Conservation (phyloP, 2,888 invertebrate species). For the Caenorhabditis auriculariae region DNA sequence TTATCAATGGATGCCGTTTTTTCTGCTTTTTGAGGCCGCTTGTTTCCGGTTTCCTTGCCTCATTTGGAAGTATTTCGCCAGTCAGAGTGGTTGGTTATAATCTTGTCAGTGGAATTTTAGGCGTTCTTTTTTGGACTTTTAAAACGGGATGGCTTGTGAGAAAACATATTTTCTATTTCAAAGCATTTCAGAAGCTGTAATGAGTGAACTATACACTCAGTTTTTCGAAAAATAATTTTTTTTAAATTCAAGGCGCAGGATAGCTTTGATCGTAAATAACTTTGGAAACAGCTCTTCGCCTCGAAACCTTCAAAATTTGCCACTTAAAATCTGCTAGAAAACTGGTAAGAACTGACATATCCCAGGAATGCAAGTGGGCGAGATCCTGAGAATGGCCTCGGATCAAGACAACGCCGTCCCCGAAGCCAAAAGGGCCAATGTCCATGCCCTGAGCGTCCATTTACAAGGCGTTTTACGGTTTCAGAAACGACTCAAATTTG, state of each 20-base stretch:
- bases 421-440: slow-evolving; percentile 52
- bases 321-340: too few species aligned
- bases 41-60: slow-evolving; percentile 59
- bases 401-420: slow-evolving; percentile 61
- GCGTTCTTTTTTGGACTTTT: not conserved
- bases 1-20: slow-evolving; percentile 59
- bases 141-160: too few species aligned
- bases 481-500: slow-evolving; percentile 55
- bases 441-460: slow-evolving; percentile 54
- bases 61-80: slow-evolving; percentile 61
- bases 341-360: too few species aligned
- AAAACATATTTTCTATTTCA: too few species aligned
- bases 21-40: slow-evolving; percentile 57
- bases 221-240: too few species aligned
- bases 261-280: too few species aligned
- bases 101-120: not conserved
- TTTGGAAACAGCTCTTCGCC: too few species aligned
- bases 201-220: too few species aligned
- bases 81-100: slow-evolving; percentile 49
- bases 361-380: slow-evolving; percentile 62
- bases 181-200: too few species aligned
- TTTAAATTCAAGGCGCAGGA: too few species aligned
- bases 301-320: too few species aligned
- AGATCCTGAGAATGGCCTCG: slow-evolving; percentile 55
- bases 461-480: slow-evolving; percentile 58